Evolutionary conservation across 2,113 vertebrate genomes (phyloP), one percentile per base, ranked within the genome.

Genomic region (Caloenas nicobarica): DNA sequence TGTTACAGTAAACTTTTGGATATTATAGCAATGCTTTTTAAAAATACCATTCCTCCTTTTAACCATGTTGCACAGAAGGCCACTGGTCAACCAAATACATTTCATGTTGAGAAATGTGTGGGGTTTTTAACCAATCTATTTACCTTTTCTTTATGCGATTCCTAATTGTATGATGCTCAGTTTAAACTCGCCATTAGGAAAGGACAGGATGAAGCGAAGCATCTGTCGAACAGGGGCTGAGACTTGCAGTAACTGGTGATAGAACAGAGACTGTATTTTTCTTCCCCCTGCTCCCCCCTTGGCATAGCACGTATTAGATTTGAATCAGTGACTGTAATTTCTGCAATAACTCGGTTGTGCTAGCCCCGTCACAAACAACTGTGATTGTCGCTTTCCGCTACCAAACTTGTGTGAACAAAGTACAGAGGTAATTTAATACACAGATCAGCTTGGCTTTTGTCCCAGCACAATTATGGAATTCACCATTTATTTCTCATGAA

Each of bases 401-500:
- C 78, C 72, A 61, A 26, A 70, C 64, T 58, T 83, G 38, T 88
- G 86, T 88, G 74, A 93, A 89, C 46, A 44, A 40, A 89, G 71
- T 79, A 66, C 34, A 46, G 74, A 86, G 42, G 88, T 90, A 88
- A 95, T 74, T 84, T 74, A 90, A 94, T 90, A 88, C 48, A n/a
- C 14, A 23, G 68, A 86, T 95, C 85, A 68, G 10, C 31, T 83
- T 95, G 85, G 95, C 68, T 88, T 90, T 94, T 88, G 81, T 91
- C 79, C 80, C 65, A 91, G 64, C 57, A 65, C 56, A 91, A 77
- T 81, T 91, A 76, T 38, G 73, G 87, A 96, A 97, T 85, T 94
- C 71, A 84, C 46, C 15, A 11, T 93, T 96, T 88, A 46, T 94
- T 97, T 97, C 91, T 87, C 86, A 78, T 68, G 62, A 83, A 96